A percentile compares a stretch with the other conserved stretches of the same genome.
phyloP scores from a whole-genome alignment of 2,113 vertebrate genomes.

The Lasiurus cinereus region DNA sequence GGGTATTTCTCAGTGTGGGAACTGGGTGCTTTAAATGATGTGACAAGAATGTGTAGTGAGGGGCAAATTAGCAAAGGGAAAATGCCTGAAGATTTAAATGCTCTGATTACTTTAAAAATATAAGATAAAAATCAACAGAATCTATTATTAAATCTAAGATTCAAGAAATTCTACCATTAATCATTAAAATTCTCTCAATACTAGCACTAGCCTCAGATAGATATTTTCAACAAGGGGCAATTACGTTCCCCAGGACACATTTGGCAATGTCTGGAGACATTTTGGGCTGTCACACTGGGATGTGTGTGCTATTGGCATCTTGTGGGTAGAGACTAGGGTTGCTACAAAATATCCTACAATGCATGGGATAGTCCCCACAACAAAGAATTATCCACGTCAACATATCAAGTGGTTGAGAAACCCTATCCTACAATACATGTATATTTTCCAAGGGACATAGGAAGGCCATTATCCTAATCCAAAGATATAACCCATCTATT shows the following conservation, averaged over 20 bases:
- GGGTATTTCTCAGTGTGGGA: neutral
- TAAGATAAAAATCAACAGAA: neutral
- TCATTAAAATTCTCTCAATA: constrained; percentile 24
- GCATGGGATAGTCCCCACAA: neutral
- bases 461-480: neutral
- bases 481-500: neutral
- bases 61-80: neutral
- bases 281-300: constrained; percentile 6
- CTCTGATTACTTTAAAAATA: constrained; percentile 30
- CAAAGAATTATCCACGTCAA: constrained; percentile 10
- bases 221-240: neutral
- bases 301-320: constrained; percentile 28
- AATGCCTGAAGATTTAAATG: constrained; percentile 2
- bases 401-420: neutral
- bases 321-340: constrained; percentile 5
- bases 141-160: constrained; percentile 40
- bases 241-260: neutral
- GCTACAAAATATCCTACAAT: constrained; percentile 19
- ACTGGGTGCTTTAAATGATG: constrained; percentile 20
- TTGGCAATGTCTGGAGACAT: constrained; percentile 16
- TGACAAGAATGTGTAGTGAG: neutral
- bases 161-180: constrained; percentile 48
- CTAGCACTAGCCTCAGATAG: constrained; percentile 6
- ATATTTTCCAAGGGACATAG: neutral
- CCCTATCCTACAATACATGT: neutral